phyloP scores from a whole-genome alignment of 1,140 invertebrate genomes.

The Drosophila teissieri region DNA sequence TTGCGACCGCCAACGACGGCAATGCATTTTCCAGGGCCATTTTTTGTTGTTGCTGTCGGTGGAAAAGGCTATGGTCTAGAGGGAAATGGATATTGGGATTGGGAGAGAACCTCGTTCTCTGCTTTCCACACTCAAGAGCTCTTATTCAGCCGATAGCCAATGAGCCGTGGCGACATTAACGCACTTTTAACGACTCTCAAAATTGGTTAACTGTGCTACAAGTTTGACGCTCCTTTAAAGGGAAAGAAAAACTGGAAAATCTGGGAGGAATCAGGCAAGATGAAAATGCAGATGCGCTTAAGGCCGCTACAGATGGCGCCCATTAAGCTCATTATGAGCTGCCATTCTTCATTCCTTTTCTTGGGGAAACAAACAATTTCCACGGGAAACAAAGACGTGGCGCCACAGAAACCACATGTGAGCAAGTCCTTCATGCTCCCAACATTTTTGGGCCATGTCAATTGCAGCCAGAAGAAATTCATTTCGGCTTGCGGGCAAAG shows the following conservation, averaged over 20 bases:
- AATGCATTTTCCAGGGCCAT: slow-evolving; percentile 64
- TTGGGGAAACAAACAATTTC: slow-evolving; percentile 32
- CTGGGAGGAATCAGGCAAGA: slow-evolving; percentile 12
- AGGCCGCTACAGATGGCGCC: slow-evolving; percentile 36
- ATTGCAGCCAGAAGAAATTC: slow-evolving; percentile 59
- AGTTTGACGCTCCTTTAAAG: slow-evolving; percentile 63
- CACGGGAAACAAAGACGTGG: slow-evolving; percentile 14
- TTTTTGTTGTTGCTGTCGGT: slow-evolving; percentile 15
- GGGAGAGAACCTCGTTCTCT: slow-evolving; percentile 1
- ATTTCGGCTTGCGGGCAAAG: slow-evolving; percentile 52
- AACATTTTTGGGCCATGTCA: slow-evolving; percentile 34
- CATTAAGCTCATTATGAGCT: slow-evolving; percentile 44
- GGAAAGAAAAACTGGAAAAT: slow-evolving; percentile 3
- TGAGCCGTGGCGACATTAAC: slow-evolving; percentile 75
- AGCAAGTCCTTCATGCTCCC: slow-evolving; percentile 14
- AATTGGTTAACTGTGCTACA: too few relatives aligned
- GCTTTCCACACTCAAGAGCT: neutral
- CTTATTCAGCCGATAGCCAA: slow-evolving; percentile 57
- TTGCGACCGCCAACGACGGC: slow-evolving; percentile 34
- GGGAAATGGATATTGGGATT: slow-evolving; percentile 57
- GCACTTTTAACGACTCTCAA: slow-evolving; percentile 64
- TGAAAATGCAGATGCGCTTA: slow-evolving; percentile 31
- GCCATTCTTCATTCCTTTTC: slow-evolving; percentile 58
- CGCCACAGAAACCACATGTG: slow-evolving; percentile 45
- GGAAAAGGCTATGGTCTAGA: slow-evolving; percentile 36